These are phyloP conservation scores for Napeogenes inachia DNA, from an alignment of 2,888 invertebrate species.

Conservation along the genomic window DNA sequence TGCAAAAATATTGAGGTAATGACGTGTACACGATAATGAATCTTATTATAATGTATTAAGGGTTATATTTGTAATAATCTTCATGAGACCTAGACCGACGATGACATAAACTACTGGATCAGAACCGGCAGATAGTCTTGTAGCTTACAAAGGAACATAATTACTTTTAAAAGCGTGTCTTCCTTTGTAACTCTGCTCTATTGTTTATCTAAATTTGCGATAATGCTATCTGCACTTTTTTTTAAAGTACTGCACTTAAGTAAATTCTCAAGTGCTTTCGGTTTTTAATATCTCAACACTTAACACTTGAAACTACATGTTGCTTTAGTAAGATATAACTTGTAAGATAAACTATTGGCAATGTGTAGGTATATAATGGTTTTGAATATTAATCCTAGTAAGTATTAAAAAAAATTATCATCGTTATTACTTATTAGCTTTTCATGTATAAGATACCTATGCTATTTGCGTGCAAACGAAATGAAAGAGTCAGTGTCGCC, in stretches of 20 bases:
- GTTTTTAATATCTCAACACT: no score
- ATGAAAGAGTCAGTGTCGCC: no score
- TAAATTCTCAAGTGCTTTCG: not conserved
- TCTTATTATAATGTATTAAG: not conserved
- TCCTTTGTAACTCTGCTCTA: constrained; percentile 9
- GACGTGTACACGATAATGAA: not conserved
- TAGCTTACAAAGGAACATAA: constrained; percentile 24
- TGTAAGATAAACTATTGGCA: no score
- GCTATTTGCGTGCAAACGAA: no score
- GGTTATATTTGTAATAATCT: not conserved
- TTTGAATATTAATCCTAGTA: no score
- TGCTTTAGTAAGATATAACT: no score
- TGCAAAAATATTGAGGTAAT: not conserved
- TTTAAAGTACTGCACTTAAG: not conserved
- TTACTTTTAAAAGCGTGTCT: constrained; percentile 15
- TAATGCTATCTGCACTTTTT: not conserved
- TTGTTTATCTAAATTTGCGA: constrained; percentile 15
- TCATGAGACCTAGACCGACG: not conserved
- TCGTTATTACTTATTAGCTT: no score
- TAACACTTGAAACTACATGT: no score
- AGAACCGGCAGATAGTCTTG: not conserved
- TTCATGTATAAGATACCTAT: no score
- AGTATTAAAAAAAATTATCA: no score
- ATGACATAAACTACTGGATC: not conserved
- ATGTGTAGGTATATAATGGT: no score